These are phyloP conservation scores for Epizoanthus illoricatus DNA, from an alignment of 92 coral and sea anemone genomes.

Conservation along the genomic window DNA sequence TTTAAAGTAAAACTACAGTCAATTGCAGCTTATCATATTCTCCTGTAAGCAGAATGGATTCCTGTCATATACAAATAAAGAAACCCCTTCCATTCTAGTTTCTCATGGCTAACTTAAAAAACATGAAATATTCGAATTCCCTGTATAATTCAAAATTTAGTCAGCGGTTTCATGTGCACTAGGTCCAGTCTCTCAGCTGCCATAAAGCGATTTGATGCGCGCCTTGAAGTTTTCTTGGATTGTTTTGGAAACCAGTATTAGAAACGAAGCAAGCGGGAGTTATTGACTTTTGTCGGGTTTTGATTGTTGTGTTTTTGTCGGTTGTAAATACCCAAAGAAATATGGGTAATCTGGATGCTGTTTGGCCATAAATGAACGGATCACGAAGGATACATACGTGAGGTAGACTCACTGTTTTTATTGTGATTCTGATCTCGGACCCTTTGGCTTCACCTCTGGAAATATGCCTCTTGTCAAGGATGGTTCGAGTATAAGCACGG, in stretches of 20 bases:
- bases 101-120: too few species aligned
- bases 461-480: conserved; percentile 31
- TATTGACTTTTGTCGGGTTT: background rate
- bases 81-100: too few species aligned
- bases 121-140: background rate
- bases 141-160: background rate
- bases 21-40: too few species aligned
- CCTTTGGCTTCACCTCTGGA: too few species aligned
- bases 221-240: background rate
- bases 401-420: too few species aligned
- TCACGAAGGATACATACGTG: background rate
- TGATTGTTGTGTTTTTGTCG: background rate
- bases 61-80: too few species aligned
- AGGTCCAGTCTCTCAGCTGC: background rate
- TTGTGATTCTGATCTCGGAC: too few species aligned
- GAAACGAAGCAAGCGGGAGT: background rate
- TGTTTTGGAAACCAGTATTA: conserved; percentile 4
- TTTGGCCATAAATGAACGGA: background rate
- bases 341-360: background rate
- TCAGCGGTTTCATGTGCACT: background rate
- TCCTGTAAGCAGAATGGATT: too few species aligned
- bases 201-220: background rate
- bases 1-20: too few species aligned
- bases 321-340: background rate
- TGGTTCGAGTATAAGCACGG: conserved; percentile 42